phyloP scores from a whole-genome alignment of 1,140 invertebrate species.

The Hyphantria cunea region DNA sequence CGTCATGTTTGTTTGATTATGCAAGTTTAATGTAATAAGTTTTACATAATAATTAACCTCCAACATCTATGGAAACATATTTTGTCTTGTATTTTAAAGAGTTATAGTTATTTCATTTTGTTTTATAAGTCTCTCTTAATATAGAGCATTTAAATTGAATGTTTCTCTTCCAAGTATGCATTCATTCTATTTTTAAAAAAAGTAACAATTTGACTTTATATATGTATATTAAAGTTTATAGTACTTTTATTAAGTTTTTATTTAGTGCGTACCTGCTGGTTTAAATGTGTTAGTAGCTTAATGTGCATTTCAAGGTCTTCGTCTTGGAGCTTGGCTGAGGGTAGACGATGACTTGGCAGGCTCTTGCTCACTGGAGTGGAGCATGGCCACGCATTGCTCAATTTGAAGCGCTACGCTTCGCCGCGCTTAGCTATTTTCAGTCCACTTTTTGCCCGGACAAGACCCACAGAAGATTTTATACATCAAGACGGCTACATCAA shows the following conservation, averaged over 20 bases:
- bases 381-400: constrained; percentile 42
- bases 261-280: no score
- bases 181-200: no score
- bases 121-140: background rate
- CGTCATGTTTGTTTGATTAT: constrained; percentile 19
- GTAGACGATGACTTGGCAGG: constrained; percentile 43
- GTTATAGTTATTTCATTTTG: constrained; percentile 5
- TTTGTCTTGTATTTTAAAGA: constrained; percentile 9
- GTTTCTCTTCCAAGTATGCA: constrained; percentile 1
- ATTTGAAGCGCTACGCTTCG: constrained; percentile 52
- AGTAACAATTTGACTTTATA: no score
- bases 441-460: constrained; percentile 48
- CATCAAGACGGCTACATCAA: constrained; percentile 19
- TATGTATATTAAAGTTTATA: no score
- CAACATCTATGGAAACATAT: constrained; percentile 7
- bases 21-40: constrained; percentile 19
- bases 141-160: background rate
- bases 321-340: constrained; percentile 8
- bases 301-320: constrained; percentile 10
- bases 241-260: no score
- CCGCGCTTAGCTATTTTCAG: constrained; percentile 55
- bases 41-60: constrained; percentile 24
- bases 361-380: constrained; percentile 46
- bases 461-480: constrained; percentile 18
- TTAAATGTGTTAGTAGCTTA: no score